Evolutionary conservation across 2,113 vertebrate species (phyloP).

Genomic region (Cynopterus brachyotis): DNA sequence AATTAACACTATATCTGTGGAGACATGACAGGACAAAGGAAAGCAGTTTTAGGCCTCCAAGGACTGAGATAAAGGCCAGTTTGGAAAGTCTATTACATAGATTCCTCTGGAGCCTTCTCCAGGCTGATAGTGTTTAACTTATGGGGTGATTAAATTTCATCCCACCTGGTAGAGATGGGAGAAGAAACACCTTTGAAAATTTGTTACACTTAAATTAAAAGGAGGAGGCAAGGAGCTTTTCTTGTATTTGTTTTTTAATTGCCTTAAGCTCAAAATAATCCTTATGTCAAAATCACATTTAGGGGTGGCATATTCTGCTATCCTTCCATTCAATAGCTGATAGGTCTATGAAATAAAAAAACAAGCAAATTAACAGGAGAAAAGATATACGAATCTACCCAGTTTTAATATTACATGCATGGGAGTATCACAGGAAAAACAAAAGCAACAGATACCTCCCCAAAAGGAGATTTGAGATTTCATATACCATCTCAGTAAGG

Average conservation of each 20-base stretch:
- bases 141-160: neutral
- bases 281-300: neutral
- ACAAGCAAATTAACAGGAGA: neutral
- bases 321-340: neutral
- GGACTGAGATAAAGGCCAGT: neutral
- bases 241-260: neutral
- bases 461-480: neutral
- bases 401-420: neutral
- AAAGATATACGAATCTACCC: neutral
- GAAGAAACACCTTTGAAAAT: neutral
- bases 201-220: neutral
- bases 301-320: neutral
- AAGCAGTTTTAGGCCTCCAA: neutral
- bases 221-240: neutral
- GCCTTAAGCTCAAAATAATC: neutral
- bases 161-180: neutral
- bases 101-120: neutral
- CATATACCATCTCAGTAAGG: neutral
- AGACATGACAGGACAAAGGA: neutral
- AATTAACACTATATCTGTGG: neutral
- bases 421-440: too few relatives aligned
- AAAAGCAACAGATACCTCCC: neutral
- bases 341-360: neutral
- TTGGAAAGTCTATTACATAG: neutral
- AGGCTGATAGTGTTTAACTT: neutral